Percentiles rank a stretch among this genome's conserved stretches.
These are phyloP conservation scores for Lysandra bellargus DNA, from an alignment of 2,888 invertebrate genomes.

Conservation along the genomic window DNA sequence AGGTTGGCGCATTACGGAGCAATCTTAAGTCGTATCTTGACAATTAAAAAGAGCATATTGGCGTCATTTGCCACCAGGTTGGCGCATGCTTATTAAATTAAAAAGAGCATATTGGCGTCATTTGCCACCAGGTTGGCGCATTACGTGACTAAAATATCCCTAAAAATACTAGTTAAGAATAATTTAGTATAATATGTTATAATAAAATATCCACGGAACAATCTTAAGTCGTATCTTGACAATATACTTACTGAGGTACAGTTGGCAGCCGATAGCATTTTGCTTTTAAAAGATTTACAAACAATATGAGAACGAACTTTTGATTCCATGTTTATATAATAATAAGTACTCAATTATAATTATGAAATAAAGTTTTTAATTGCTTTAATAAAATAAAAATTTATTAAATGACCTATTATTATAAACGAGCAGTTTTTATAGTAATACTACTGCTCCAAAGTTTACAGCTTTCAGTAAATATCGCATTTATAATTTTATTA, in stretches of 20 bases:
- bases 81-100: no score
- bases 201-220: no score
- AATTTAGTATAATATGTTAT: no score
- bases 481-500: not conserved
- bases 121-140: no score
- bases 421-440: not conserved
- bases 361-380: not conserved
- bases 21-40: no score
- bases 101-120: no score
- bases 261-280: slow-evolving; percentile 10
- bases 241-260: not conserved
- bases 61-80: no score
- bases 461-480: not conserved
- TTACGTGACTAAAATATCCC: no score
- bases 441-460: not conserved
- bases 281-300: not conserved
- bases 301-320: not conserved
- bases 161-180: no score
- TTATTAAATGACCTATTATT: not conserved
- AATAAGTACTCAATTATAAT: not conserved
- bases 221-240: no score
- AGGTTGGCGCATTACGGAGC: no score
- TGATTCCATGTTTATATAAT: not conserved
- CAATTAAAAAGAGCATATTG: no score
- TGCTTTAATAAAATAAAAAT: not conserved